Conservation (phyloP, 2,888 invertebrate species). For the Himalopsyche tibetana region DNA sequence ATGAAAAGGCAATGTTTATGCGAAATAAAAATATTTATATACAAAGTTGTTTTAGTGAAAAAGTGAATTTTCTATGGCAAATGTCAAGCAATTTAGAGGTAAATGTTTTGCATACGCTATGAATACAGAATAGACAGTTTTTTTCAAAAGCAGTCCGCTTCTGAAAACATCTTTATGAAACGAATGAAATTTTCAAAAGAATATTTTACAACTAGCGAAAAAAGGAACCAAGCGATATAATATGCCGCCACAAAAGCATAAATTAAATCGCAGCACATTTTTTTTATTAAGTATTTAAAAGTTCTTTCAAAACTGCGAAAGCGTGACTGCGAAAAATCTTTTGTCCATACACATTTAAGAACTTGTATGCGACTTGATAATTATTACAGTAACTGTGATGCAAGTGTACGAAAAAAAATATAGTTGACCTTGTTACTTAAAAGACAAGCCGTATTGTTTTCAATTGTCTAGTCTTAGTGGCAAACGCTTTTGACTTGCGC, state of each 20-base stretch:
- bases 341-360: no score
- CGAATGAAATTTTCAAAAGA: constrained; percentile 57
- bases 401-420: no score
- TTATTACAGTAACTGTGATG: no score
- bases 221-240: neutral
- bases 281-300: neutral
- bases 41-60: constrained; percentile 45
- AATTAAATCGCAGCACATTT: neutral
- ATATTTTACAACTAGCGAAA: constrained; percentile 41
- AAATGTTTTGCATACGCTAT: constrained; percentile 64
- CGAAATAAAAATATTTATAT: neutral
- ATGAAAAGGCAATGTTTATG: neutral
- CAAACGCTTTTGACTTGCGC: no score
- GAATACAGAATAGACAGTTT: constrained; percentile 61
- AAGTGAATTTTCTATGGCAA: constrained; percentile 56
- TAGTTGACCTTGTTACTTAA: no score
- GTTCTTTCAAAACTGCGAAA: no score
- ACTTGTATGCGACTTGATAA: no score
- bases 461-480: no score
- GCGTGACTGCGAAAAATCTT: no score
- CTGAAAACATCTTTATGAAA: constrained; percentile 47
- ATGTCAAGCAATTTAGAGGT: constrained; percentile 63
- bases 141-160: constrained; percentile 56
- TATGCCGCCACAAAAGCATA: neutral
- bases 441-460: no score